Evolutionary conservation across 2,888 invertebrate genomes (phyloP).

Genomic region (Drosophila incognita): DNA sequence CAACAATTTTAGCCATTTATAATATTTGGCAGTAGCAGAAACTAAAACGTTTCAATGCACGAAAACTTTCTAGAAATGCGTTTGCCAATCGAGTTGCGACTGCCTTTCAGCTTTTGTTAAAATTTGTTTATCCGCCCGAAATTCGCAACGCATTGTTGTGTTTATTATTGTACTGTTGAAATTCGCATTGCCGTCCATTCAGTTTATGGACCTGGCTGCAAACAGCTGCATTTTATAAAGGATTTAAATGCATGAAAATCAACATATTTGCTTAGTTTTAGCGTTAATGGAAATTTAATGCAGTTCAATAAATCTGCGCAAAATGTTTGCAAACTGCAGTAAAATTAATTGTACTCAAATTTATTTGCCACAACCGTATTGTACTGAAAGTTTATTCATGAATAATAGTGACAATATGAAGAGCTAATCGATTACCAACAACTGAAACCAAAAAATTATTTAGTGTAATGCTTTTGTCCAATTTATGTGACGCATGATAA

Average conservation of each 20-base stretch:
- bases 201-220: slow-evolving; percentile 6
- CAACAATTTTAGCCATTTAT: slow-evolving; percentile 20
- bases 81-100: slow-evolving; percentile 21
- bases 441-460: background rate
- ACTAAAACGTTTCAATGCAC: slow-evolving; percentile 25
- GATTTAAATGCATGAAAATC: slow-evolving; percentile 39
- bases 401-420: background rate
- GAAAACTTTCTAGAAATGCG: slow-evolving; percentile 41
- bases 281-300: slow-evolving; percentile 74
- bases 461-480: background rate
- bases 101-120: slow-evolving; percentile 61
- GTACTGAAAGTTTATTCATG: background rate
- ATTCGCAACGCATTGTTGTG: slow-evolving; percentile 20
- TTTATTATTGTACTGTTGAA: slow-evolving; percentile 22
- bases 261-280: slow-evolving; percentile 64
- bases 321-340: slow-evolving; percentile 29
- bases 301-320: slow-evolving; percentile 72
- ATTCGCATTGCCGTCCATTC: slow-evolving; percentile 21
- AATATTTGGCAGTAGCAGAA: slow-evolving; percentile 37
- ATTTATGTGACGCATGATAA: background rate
- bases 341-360: slow-evolving; percentile 46
- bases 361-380: slow-evolving; percentile 12
- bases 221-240: slow-evolving; percentile 2
- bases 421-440: background rate
- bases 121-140: slow-evolving; percentile 50